Evolutionary conservation across 1,140 invertebrate species (phyloP), one percentile per base, ranked within the genome.

Genomic region (Drosophila pallidifrons): DNA sequence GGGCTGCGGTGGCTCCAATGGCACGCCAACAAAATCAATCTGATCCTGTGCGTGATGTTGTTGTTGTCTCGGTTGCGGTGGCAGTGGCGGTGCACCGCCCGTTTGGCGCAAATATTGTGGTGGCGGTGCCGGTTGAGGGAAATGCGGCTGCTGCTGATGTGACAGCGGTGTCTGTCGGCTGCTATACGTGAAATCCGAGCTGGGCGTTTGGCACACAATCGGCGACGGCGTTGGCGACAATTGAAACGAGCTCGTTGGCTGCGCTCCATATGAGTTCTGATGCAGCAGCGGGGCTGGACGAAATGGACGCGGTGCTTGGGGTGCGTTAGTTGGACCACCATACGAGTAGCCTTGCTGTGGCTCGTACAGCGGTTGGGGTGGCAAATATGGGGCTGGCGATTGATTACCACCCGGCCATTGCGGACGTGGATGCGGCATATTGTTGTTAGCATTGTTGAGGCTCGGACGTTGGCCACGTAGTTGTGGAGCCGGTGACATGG

Each of bases 1-100:
- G 76, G 95, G 94, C 54, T 95, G 95, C 68, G 93, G 94, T 55
- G 94, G 95, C 86, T 96, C 96, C 70, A 96, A 81, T 3, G 96
- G 95, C 52, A 95, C 95, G 54, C 95, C 96, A 52, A 92, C 81
- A 63, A 75, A 92, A 77, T 92, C 91, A 69, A 89, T 79, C 66
- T 91, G 89, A 79, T 91, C 82, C 72, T 90, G 90, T 91, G 75
- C 81, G 77, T 92, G 87, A 73, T 82, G 54, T 57, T 38, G 81
- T 87, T 82, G 54, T 57, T 38, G 81, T 87, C 73, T 78, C 77
- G 79, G 79, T 80, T 88, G 91, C 66, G 86, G 88, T 64, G 83
- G 83, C 64, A 79, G 71, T 74, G 79, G 82, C 41, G 82, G 75
- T 69, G 71, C 78, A 66, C 68, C 78, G 75, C 46, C 78, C 20